These are phyloP conservation scores for Sakesphorus luctuosus DNA, from an alignment of 2,113 vertebrate species.

Conservation along the genomic window DNA sequence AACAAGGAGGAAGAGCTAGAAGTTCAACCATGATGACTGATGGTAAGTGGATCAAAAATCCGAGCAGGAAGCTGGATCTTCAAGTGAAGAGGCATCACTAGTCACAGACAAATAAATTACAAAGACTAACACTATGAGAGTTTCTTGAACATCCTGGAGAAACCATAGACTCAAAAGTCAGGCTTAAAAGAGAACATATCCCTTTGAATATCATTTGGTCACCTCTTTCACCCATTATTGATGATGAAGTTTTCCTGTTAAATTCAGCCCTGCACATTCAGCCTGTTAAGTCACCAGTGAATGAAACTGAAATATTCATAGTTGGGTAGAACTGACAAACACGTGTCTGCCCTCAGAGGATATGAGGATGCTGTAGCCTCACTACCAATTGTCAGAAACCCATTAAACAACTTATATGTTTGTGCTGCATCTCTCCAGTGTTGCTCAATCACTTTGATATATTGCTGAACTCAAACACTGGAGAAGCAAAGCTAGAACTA, in stretches of 20 bases:
- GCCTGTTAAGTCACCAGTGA: not conserved
- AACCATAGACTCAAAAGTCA: not conserved
- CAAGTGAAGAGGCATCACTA: not conserved
- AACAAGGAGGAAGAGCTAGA: not conserved
- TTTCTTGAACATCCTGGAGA: not conserved
- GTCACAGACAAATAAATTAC: not conserved
- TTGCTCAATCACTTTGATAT: not conserved
- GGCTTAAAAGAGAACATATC: not conserved
- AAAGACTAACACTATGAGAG: not conserved
- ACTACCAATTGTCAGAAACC: not conserved
- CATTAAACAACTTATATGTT: not conserved
- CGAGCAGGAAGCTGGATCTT: not conserved
- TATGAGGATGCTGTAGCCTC: not conserved
- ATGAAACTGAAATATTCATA: not conserved
- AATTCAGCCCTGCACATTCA: not conserved
- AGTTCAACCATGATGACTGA: not conserved
- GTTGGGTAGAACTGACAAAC: not conserved
- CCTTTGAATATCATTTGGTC: not conserved
- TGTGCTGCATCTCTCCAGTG: not conserved
- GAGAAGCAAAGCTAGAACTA: not conserved
- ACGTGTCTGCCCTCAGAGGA: not conserved
- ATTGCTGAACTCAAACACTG: not conserved
- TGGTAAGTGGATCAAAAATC: not conserved
- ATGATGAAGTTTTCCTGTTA: not conserved
- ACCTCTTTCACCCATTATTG: not conserved